Conservation (phyloP, 2,797 vertebrate species). For the Phoebastria nigripes region DNA sequence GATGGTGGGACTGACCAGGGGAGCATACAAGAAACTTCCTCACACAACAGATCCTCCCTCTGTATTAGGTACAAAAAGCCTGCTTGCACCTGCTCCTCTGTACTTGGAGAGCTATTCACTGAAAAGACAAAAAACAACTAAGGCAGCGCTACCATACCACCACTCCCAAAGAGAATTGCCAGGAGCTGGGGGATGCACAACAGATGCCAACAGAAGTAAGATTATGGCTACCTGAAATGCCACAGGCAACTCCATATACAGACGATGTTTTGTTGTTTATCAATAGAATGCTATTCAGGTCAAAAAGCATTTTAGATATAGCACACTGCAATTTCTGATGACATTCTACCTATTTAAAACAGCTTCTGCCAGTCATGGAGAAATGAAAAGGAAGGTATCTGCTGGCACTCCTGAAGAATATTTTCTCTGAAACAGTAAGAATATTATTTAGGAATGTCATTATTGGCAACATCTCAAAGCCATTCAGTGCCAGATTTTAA, state of each 20-base stretch:
- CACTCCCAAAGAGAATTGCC: background rate
- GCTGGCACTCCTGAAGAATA: background rate
- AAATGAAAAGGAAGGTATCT: background rate
- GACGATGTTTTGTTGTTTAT: background rate
- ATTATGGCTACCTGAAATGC: background rate
- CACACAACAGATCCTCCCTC: background rate
- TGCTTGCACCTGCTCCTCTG: background rate
- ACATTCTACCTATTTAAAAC: background rate
- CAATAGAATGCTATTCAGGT: background rate
- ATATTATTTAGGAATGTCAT: conserved; percentile 32
- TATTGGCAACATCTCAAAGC: conserved; percentile 21
- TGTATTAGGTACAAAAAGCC: background rate
- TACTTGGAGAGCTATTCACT: background rate
- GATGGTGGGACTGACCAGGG: background rate
- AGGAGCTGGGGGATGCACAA: background rate
- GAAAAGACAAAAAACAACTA: background rate
- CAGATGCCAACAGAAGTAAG: background rate
- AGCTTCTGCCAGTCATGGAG: background rate
- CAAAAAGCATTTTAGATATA: background rate
- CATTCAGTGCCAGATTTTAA: background rate
- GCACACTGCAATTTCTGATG: background rate
- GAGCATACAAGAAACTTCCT: background rate
- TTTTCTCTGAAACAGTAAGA: conserved; percentile 7
- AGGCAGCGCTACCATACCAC: background rate
- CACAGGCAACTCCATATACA: background rate